A percentile compares a stretch with the other conserved stretches of the same genome.
phyloP scores from a whole-genome alignment of 2,888 invertebrate genomes.

The Stegana nigrithorax region DNA sequence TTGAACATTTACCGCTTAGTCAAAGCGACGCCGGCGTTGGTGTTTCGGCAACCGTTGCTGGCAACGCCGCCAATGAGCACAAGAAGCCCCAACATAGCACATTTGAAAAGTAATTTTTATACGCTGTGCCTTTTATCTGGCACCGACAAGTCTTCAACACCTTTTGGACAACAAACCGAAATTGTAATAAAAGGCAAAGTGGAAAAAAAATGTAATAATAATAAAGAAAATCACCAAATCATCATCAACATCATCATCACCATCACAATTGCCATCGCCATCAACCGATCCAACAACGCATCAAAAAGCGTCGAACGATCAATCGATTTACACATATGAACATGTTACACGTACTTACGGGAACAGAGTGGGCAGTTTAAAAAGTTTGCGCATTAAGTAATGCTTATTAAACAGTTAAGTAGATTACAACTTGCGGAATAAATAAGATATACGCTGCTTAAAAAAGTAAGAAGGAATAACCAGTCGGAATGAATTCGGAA shows the following conservation, averaged over 20 bases:
- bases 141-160: slow-evolving; percentile 61
- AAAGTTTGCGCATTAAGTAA: slow-evolving; percentile 23
- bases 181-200: slow-evolving; percentile 55
- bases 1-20: slow-evolving; percentile 46
- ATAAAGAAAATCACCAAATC: slow-evolving; percentile 61
- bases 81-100: too few species aligned
- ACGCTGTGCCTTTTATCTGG: slow-evolving; percentile 55
- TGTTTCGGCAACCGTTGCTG: neutral
- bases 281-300: too few species aligned
- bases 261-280: slow-evolving; percentile 39
- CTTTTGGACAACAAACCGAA: slow-evolving; percentile 38
- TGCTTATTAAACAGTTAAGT: neutral
- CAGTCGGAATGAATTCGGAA: too few species aligned
- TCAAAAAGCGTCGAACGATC: slow-evolving; percentile 38
- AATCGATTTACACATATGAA: slow-evolving; percentile 55
- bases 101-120: slow-evolving; percentile 44
- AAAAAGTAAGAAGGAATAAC: too few species aligned
- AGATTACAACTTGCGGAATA: too few species aligned
- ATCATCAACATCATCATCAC: slow-evolving; percentile 54
- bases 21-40: slow-evolving; percentile 36
- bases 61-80: slow-evolving; percentile 28
- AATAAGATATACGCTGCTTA: too few species aligned
- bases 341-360: neutral
- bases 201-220: slow-evolving; percentile 62
- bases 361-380: slow-evolving; percentile 31